A percentile compares a stretch with the other conserved stretches of the same genome.
These are phyloP conservation scores for Peucedramus taeniatus DNA, from an alignment of 2,113 vertebrate genomes.

Conservation along the genomic window DNA sequence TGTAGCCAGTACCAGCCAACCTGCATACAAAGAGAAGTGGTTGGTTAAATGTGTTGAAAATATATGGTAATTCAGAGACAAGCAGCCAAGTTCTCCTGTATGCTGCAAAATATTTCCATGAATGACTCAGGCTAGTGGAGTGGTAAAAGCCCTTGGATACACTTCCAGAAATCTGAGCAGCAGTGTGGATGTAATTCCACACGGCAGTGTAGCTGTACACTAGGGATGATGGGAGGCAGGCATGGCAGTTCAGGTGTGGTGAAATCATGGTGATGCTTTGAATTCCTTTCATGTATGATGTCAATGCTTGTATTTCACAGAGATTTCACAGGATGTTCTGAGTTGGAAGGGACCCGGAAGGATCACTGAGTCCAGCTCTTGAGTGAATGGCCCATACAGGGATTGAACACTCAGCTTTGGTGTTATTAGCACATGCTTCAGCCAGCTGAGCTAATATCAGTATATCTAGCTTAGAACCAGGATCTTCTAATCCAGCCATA, in stretches of 20 bases:
- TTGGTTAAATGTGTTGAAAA: slow-evolving; percentile 4
- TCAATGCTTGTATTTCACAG: not conserved
- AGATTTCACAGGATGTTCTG: not conserved
- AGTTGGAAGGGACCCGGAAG: not conserved
- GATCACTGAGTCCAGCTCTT: not conserved
- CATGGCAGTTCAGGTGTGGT: not conserved
- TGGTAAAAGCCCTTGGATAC: not conserved
- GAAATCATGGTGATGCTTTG: not conserved
- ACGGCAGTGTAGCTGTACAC: not conserved
- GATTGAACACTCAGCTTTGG: not conserved
- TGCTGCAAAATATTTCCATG: not conserved
- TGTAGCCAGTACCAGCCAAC: not conserved
- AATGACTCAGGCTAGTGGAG: not conserved
- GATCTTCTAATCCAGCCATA: not conserved
- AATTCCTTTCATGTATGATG: not conserved
- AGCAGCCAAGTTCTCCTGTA: slow-evolving; percentile 4
- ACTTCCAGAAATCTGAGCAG: not conserved
- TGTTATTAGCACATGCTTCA: not conserved
- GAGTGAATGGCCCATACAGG: no score
- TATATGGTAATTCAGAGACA: not conserved
- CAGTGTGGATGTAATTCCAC: not conserved
- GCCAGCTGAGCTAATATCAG: not conserved
- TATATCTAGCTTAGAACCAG: not conserved
- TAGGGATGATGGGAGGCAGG: not conserved
- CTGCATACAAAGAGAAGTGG: not conserved